Evolutionary conservation across 2,888 invertebrate genomes (phyloP).

Genomic region (Drosophila siamana): DNA sequence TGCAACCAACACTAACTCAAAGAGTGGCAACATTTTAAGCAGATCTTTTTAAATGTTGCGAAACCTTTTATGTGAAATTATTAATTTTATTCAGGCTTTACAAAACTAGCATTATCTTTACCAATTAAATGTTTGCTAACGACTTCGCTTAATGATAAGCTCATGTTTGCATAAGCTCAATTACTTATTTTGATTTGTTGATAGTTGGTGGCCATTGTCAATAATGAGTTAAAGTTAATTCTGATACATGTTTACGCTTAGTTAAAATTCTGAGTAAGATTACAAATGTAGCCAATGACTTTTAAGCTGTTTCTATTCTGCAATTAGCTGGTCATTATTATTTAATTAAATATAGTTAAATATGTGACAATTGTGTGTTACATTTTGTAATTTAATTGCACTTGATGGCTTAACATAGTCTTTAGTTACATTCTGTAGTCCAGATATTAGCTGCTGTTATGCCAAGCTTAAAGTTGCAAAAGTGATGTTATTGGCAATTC

Average conservation of each 20-base stretch:
- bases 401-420: not conserved
- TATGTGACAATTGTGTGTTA: too few relatives aligned
- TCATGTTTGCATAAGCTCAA: not conserved
- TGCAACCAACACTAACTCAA: too few relatives aligned
- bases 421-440: not conserved
- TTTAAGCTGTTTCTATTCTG: not conserved
- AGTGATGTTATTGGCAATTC: too few relatives aligned
- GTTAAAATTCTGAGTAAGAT: too few relatives aligned
- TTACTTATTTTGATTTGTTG: not conserved
- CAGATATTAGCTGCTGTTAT: too few relatives aligned
- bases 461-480: too few relatives aligned
- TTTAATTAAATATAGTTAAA: not conserved
- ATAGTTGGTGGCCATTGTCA: not conserved
- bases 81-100: not conserved
- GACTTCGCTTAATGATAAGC: not conserved
- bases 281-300: not conserved
- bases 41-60: too few relatives aligned
- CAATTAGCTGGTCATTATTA: not conserved
- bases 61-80: too few relatives aligned
- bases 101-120: not conserved
- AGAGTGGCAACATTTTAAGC: not conserved
- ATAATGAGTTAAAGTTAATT: not conserved
- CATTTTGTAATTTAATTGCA: not conserved
- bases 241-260: too few relatives aligned
- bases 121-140: not conserved